Percentiles rank a stretch among this genome's conserved stretches.
Conservation (phyloP, 2,888 invertebrate species). For the Cecidostiba fungosa region DNA sequence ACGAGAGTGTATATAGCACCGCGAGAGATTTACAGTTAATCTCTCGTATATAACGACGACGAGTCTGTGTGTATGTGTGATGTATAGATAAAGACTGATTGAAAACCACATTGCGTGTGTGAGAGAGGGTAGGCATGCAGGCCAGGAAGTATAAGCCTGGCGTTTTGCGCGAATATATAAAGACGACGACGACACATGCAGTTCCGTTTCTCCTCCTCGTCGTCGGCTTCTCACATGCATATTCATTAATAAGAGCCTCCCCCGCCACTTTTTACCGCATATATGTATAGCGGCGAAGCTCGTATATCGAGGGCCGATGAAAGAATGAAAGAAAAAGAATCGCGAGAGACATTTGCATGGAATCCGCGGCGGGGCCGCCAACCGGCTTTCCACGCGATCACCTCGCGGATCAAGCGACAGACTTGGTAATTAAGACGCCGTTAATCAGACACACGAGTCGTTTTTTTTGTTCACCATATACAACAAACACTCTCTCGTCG, state of each 20-base stretch:
- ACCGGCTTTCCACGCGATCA: constrained; percentile 13
- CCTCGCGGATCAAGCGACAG: constrained; percentile 12
- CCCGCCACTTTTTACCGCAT: constrained; percentile 66
- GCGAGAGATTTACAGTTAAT: constrained; percentile 48
- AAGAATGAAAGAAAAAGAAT: constrained; percentile 48
- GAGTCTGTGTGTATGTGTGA: neutral
- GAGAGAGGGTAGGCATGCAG: constrained; percentile 11
- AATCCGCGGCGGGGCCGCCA: constrained; percentile 60
- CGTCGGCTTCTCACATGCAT: constrained; percentile 69
- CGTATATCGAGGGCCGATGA: constrained; percentile 46
- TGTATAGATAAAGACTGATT: neutral
- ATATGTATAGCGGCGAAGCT: too few species aligned
- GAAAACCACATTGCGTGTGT: constrained; percentile 66
- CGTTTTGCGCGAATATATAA: constrained; percentile 10
- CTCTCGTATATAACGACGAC: neutral
- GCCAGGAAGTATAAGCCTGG: neutral
- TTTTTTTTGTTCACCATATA: too few species aligned
- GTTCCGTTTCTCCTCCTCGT: constrained; percentile 4
- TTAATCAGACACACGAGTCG: constrained; percentile 69
- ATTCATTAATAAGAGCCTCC: constrained; percentile 75
- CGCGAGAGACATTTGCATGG: constrained; percentile 70
- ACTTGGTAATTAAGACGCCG: constrained; percentile 73
- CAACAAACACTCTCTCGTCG: constrained; percentile 54
- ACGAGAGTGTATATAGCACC: neutral
- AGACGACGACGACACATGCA: constrained; percentile 7